Percentiles rank a stretch among this genome's conserved stretches.
These are phyloP conservation scores for Noctua comes DNA, from an alignment of 2,888 invertebrate genomes.

Conservation along the genomic window DNA sequence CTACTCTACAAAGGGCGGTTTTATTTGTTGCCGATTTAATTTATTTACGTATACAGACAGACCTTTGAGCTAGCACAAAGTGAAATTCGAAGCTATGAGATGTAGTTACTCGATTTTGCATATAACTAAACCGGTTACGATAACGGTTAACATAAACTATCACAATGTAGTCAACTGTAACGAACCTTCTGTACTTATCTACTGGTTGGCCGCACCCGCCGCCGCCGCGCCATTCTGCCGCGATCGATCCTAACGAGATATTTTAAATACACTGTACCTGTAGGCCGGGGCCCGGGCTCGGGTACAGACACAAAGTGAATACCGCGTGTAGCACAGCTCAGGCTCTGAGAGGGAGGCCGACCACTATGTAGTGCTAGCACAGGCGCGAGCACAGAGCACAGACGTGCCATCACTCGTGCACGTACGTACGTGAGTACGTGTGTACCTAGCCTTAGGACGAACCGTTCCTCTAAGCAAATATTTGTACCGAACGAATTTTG, in stretches of 20 bases:
- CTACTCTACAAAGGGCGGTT: background rate
- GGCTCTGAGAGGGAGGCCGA: background rate
- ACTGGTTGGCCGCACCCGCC: slow-evolving; percentile 2
- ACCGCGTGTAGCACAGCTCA: slow-evolving; percentile 21
- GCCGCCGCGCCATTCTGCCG: slow-evolving; percentile 9
- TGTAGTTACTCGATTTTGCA: background rate
- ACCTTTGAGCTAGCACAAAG: background rate
- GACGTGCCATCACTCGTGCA: background rate
- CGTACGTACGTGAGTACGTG: background rate
- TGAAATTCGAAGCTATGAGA: background rate
- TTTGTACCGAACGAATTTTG: slow-evolving; percentile 30
- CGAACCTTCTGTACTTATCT: slow-evolving; percentile 31
- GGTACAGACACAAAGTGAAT: slow-evolving; percentile 20
- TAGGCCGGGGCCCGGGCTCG: slow-evolving; percentile 11
- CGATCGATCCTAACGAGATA: slow-evolving; percentile 65
- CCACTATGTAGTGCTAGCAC: slow-evolving; percentile 1
- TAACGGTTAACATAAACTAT: background rate
- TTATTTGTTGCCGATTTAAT: background rate
- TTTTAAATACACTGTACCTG: slow-evolving; percentile 56
- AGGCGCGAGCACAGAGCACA: background rate
- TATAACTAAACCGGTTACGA: background rate
- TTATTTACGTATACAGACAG: background rate
- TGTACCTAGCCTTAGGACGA: slow-evolving; percentile 18
- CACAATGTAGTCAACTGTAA: no score
- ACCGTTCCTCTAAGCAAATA: slow-evolving; percentile 14